phyloP scores from a whole-genome alignment of 2,888 invertebrate species.

The Cylindroiulus punctatus region DNA sequence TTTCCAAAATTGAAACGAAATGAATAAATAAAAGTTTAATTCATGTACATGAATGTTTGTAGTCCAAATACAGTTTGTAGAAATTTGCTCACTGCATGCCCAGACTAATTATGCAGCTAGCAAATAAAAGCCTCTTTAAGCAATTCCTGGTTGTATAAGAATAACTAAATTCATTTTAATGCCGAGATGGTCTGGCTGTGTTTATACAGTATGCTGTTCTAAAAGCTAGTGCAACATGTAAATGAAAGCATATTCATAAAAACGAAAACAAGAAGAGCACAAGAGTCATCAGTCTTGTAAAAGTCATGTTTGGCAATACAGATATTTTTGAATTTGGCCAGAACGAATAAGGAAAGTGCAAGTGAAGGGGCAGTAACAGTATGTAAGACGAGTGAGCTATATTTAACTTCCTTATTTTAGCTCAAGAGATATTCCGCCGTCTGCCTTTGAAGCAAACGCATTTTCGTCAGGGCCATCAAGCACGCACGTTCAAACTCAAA shows the following conservation, averaged over 20 bases:
- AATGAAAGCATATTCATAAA: conserved; percentile 8
- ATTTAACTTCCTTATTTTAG: conserved; percentile 12
- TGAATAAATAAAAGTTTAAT: too few relatives aligned
- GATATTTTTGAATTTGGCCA: conserved; percentile 46
- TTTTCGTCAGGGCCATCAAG: conserved; percentile 16
- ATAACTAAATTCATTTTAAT: too few relatives aligned
- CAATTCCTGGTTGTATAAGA: background rate
- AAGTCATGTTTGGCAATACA: conserved; percentile 19
- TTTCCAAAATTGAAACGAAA: too few relatives aligned
- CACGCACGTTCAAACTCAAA: conserved; percentile 14
- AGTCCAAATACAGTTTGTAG: too few relatives aligned
- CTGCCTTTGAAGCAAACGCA: conserved; percentile 44
- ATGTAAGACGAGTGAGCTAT: conserved; percentile 8
- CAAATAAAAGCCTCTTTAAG: background rate
- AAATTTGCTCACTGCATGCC: too few relatives aligned
- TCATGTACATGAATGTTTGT: too few relatives aligned
- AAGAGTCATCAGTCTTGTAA: conserved; percentile 17
- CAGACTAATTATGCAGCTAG: background rate
- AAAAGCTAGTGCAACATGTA: background rate
- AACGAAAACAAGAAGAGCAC: conserved; percentile 15
- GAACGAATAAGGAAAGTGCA: conserved; percentile 49
- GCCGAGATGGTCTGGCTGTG: background rate
- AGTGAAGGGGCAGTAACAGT: conserved; percentile 36
- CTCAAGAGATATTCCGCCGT: conserved; percentile 6
- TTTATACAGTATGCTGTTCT: background rate